A percentile compares a stretch with the other conserved stretches of the same genome.
Conservation (phyloP, 1,140 invertebrate species). For the Saccostrea cuccullata region DNA sequence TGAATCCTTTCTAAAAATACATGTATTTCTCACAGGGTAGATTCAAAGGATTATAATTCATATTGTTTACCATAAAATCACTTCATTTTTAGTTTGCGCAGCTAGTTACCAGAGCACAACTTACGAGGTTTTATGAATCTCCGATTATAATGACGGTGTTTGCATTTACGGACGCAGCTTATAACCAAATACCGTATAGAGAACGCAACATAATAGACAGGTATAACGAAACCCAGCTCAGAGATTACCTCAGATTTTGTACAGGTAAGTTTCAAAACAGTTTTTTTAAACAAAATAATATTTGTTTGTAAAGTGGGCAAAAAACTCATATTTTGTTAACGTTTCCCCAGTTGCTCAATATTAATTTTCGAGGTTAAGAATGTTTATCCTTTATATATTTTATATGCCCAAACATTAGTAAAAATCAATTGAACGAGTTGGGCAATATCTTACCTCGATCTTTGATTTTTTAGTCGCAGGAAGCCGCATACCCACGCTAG, state of each 20-base stretch:
- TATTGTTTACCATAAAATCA: too few species aligned
- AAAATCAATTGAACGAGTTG: not conserved
- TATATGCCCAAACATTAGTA: too few species aligned
- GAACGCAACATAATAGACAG: constrained; percentile 22
- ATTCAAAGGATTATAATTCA: too few species aligned
- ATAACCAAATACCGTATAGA: constrained; percentile 44
- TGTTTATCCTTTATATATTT: not conserved
- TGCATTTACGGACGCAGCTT: constrained; percentile 58
- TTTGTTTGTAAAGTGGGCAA: too few species aligned
- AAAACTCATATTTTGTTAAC: too few species aligned
- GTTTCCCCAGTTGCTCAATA: too few species aligned
- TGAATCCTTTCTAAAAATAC: too few species aligned
- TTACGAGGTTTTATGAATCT: constrained; percentile 35
- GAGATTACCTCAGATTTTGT: constrained; percentile 50
- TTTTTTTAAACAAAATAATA: too few species aligned
- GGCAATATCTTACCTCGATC: not conserved
- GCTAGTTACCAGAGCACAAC: constrained; percentile 30
- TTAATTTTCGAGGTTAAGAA: too few species aligned
- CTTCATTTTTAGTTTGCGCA: constrained; percentile 44
- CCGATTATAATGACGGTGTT: constrained; percentile 47
- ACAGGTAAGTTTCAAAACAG: constrained; percentile 46
- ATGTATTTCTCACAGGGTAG: too few species aligned
- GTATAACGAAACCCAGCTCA: constrained; percentile 6
- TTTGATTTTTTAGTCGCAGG: not conserved
- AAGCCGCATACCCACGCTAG: not conserved